phyloP scores from a whole-genome alignment of 2,113 vertebrate genomes.

The Dromiciops gliroides region DNA sequence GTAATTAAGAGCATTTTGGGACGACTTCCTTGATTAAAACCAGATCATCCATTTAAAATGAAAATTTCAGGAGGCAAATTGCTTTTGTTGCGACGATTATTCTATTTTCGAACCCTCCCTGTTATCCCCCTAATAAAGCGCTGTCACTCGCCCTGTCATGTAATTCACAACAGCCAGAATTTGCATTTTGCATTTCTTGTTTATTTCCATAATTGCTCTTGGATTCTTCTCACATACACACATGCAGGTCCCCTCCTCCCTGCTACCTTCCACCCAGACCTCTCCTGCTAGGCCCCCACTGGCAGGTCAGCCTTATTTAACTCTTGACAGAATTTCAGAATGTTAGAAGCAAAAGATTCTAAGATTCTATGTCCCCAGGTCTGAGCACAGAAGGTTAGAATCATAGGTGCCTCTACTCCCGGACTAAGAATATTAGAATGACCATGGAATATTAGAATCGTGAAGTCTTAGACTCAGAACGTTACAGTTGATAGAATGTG shows the following conservation, averaged over 20 bases:
- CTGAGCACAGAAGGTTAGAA: background rate
- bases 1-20: conserved; percentile 85
- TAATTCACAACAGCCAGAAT: conserved; percentile 67
- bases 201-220: conserved; percentile 35
- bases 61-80: conserved; percentile 83
- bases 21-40: conserved; percentile 86
- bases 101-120: conserved; percentile 84
- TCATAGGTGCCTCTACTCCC: background rate
- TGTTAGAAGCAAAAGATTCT: background rate
- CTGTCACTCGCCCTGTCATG: conserved; percentile 82
- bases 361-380: background rate
- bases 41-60: conserved; percentile 85
- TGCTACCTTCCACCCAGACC: background rate
- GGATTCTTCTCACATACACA: conserved; percentile 28
- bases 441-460: background rate
- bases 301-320: background rate
- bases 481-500: background rate
- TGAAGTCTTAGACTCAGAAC: background rate
- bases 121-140: conserved; percentile 82
- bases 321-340: background rate
- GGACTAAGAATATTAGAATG: background rate
- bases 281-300: background rate
- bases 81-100: conserved; percentile 84
- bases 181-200: conserved; percentile 19
- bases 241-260: background rate